These are phyloP conservation scores for Odontocerum albicorne DNA, from an alignment of 2,888 invertebrate species.

Conservation along the genomic window DNA sequence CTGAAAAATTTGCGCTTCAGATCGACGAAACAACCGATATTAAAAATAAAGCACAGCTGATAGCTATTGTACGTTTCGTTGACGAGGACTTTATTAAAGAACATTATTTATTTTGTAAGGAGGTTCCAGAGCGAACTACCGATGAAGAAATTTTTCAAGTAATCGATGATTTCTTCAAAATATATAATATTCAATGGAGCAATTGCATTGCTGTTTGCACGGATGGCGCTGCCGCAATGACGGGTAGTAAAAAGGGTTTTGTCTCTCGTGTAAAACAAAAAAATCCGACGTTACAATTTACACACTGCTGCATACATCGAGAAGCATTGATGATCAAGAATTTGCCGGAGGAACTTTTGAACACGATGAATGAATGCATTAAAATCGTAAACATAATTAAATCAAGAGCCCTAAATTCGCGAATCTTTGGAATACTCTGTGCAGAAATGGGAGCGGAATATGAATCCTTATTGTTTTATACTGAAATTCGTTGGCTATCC, in stretches of 20 bases:
- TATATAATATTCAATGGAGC: slow-evolving; percentile 30
- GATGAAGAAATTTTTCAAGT: too few relatives aligned
- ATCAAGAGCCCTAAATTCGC: slow-evolving; percentile 33
- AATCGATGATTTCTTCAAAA: too few relatives aligned
- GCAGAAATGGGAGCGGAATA: slow-evolving; percentile 34
- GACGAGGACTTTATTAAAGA: too few relatives aligned
- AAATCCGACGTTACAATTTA: slow-evolving; percentile 34
- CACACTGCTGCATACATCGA: slow-evolving; percentile 35
- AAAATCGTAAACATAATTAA: slow-evolving; percentile 30
- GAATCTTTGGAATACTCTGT: slow-evolving; percentile 33
- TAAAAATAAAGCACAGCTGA: too few relatives aligned
- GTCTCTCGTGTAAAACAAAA: slow-evolving; percentile 30
- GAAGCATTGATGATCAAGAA: slow-evolving; percentile 33
- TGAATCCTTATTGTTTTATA: slow-evolving; percentile 29
- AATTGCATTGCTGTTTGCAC: slow-evolving; percentile 32
- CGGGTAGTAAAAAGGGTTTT: slow-evolving; percentile 32
- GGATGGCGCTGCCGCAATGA: slow-evolving; percentile 35
- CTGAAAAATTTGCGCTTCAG: too few relatives aligned
- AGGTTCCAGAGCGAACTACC: too few relatives aligned
- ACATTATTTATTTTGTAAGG: too few relatives aligned
- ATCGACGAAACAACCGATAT: too few relatives aligned
- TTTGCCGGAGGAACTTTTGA: slow-evolving; percentile 29
- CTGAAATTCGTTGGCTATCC: slow-evolving; percentile 34
- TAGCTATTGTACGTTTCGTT: too few relatives aligned
- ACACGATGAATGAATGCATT: slow-evolving; percentile 31